Evolutionary conservation across 2,797 vertebrate genomes (phyloP).

Genomic region (Balearica regulorum): DNA sequence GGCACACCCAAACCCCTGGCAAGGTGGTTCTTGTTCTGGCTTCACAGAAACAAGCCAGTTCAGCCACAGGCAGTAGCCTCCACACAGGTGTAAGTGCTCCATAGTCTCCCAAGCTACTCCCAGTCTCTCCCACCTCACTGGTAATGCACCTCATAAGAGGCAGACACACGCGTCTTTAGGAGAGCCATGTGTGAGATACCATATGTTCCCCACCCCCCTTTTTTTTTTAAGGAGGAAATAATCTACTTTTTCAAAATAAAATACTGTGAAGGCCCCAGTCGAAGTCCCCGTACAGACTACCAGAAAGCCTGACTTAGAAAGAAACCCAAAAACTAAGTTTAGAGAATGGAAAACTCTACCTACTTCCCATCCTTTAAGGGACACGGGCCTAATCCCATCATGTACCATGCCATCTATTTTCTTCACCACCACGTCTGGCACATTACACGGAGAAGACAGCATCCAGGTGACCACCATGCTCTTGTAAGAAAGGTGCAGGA

Average conservation of each 20-base stretch:
- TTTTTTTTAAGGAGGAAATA: not conserved
- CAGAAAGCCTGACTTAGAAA: not conserved
- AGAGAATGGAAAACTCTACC: not conserved
- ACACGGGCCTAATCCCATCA: not conserved
- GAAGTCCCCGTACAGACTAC: not conserved
- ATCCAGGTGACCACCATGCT: not conserved
- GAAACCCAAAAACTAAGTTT: not conserved
- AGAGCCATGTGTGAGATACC: not conserved
- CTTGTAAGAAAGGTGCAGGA: not conserved
- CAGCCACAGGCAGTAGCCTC: slow-evolving; percentile 24
- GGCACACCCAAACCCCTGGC: not conserved
- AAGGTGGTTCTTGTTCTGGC: slow-evolving; percentile 22
- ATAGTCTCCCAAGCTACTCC: not conserved
- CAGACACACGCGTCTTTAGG: not conserved
- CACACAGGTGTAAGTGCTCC: not conserved
- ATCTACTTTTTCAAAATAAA: not conserved
- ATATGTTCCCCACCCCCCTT: rapidly evolving
- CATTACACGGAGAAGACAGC: not conserved
- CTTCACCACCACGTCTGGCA: not conserved
- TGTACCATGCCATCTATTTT: rapidly evolving
- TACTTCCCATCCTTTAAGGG: not conserved
- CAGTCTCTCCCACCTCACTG: slow-evolving; percentile 2
- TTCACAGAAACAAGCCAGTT: not conserved
- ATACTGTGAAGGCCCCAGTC: not conserved
- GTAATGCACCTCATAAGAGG: not conserved